A percentile compares a stretch with the other conserved stretches of the same genome.
Evolutionary conservation across 2,797 vertebrate species (phyloP).

Genomic region (Spondyliosoma cantharus): DNA sequence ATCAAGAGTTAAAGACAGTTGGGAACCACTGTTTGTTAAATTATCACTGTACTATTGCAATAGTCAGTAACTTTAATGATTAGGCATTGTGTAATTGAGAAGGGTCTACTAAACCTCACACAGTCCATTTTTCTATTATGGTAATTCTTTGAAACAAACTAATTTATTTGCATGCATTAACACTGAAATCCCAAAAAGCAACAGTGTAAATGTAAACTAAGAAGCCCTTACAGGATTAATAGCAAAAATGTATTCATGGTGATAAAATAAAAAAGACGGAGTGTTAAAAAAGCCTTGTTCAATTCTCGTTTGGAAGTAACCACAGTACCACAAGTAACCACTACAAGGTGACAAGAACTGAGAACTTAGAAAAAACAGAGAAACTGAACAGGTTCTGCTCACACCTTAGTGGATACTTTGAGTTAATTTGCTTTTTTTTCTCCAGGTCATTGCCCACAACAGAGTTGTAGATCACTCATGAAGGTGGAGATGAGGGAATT

Average conservation of each 20-base stretch:
- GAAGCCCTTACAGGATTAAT: background rate
- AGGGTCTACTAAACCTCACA: background rate
- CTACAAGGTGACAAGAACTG: background rate
- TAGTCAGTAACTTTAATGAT: background rate
- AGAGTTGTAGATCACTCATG: conserved; percentile 31
- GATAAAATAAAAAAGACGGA: background rate
- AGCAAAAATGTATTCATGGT: background rate
- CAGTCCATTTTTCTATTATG: background rate
- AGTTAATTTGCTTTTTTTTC: conserved; percentile 39
- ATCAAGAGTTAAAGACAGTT: background rate
- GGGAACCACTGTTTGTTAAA: background rate
- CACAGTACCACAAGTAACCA: too few relatives aligned
- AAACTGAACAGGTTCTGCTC: background rate
- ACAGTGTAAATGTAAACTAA: background rate
- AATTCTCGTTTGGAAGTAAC: background rate
- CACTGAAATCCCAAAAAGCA: background rate
- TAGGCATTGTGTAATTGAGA: background rate
- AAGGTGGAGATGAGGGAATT: conserved; percentile 1
- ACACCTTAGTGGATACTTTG: conserved; percentile 27
- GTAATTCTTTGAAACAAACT: background rate
- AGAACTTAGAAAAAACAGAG: background rate
- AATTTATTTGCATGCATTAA: background rate
- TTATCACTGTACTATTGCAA: background rate
- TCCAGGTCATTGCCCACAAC: conserved; percentile 32
- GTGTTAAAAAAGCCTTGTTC: background rate